These are phyloP conservation scores for Diloba caeruleocephala DNA, from an alignment of 2,888 invertebrate genomes.

Conservation along the genomic window DNA sequence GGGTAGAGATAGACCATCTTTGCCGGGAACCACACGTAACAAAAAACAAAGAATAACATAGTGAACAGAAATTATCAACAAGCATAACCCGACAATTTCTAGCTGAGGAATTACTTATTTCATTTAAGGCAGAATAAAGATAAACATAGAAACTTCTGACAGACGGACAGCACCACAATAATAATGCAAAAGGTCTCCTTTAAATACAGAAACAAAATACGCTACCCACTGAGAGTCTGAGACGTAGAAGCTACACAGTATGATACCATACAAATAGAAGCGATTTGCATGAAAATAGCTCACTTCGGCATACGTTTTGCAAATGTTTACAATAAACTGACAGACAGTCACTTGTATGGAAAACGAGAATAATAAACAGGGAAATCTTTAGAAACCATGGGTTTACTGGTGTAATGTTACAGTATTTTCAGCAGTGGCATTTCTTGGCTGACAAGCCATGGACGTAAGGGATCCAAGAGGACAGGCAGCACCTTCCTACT, in stretches of 20 bases:
- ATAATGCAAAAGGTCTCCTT: not conserved
- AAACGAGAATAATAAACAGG: conserved; percentile 41
- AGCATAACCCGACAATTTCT: too few relatives aligned
- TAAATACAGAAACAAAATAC: conserved; percentile 5
- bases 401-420: conserved; percentile 5
- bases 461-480: too few relatives aligned
- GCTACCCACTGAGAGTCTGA: conserved; percentile 4
- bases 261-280: conserved; percentile 28
- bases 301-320: conserved; percentile 20
- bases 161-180: not conserved
- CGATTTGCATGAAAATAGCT: conserved; percentile 52
- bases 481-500: too few relatives aligned
- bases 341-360: conserved; percentile 28
- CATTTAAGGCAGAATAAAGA: too few relatives aligned
- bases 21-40: too few relatives aligned
- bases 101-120: too few relatives aligned
- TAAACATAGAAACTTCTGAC: not conserved
- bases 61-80: too few relatives aligned
- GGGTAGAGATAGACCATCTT: too few relatives aligned
- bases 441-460: too few relatives aligned
- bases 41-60: too few relatives aligned
- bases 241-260: conserved; percentile 26
- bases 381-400: conserved; percentile 39
- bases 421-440: too few relatives aligned
- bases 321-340: conserved; percentile 32